phyloP scores from a whole-genome alignment of 2,113 vertebrate species.

The human region DNA sequence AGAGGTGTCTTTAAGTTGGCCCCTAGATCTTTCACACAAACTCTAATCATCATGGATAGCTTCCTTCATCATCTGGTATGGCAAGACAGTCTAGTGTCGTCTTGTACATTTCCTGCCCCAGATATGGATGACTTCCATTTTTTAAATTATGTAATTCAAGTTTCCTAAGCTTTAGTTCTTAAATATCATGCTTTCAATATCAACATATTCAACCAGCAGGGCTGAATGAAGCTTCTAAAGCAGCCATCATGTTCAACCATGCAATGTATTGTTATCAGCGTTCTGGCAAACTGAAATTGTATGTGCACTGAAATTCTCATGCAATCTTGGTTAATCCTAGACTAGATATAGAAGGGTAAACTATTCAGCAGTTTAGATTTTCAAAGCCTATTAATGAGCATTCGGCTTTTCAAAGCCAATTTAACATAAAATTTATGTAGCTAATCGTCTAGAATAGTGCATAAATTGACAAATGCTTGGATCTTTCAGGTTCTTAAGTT shows the following conservation, averaged over 20 bases:
- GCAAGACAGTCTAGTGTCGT: not conserved
- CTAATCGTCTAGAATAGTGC: not conserved
- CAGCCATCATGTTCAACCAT: not conserved
- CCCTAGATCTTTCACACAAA: not conserved
- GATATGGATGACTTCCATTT: not conserved
- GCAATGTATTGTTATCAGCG: not conserved
- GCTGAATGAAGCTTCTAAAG: not conserved
- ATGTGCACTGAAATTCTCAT: not conserved
- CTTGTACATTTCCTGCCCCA: slow-evolving; percentile 6
- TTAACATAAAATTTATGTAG: slow-evolving; percentile 30
- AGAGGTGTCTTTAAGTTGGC: not conserved
- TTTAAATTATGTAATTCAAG: slow-evolving; percentile 18
- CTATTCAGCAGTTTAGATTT: not conserved
- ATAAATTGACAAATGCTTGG: not conserved
- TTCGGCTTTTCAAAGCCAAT: not conserved
- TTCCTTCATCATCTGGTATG: slow-evolving; percentile 8
- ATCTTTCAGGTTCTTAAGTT: slow-evolving; percentile 3
- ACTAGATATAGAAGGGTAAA: not conserved
- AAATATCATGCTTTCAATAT: not conserved
- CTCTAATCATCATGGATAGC: not conserved
- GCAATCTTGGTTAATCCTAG: not conserved
- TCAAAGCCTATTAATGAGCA: slow-evolving; percentile 38
- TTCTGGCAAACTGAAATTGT: not conserved
- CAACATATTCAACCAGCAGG: not conserved
- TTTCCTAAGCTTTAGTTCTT: not conserved